phyloP scores from a whole-genome alignment of 2,113 vertebrate species.

The Emydocephalus ijimae region DNA sequence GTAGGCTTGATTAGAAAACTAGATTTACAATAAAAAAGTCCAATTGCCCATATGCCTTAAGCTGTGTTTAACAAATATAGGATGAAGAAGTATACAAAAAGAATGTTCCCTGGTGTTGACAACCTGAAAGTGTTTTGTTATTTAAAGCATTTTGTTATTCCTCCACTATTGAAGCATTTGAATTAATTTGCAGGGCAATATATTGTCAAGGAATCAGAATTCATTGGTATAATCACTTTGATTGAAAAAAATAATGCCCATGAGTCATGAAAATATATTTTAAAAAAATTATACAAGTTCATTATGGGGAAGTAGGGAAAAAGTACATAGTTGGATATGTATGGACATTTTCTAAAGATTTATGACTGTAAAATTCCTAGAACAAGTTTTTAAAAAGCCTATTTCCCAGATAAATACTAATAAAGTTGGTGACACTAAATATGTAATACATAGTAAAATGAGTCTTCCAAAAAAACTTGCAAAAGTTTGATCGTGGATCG shows the following conservation, averaged over 20 bases:
- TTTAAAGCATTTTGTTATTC: background rate
- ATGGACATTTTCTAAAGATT: background rate
- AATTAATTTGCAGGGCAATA: background rate
- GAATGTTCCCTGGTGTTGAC: constrained; percentile 18
- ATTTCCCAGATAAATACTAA: background rate
- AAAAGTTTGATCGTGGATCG: background rate
- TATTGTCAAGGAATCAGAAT: constrained; percentile 9
- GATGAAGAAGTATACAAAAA: background rate
- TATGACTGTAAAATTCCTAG: background rate
- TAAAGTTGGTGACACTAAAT: background rate
- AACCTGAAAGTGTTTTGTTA: background rate
- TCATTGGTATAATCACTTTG: constrained; percentile 17
- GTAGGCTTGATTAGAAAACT: background rate
- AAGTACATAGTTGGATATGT: background rate
- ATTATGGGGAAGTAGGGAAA: background rate
- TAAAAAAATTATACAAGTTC: background rate
- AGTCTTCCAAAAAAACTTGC: background rate
- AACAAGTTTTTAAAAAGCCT: background rate
- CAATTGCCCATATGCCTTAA: background rate
- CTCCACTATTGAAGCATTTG: background rate
- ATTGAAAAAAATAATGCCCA: background rate
- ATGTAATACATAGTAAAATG: background rate
- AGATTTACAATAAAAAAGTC: background rate
- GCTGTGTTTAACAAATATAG: background rate
- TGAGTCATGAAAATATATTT: constrained; percentile 6